Conservation (phyloP, 2,888 invertebrate species). For the Drosophila putrida region DNA sequence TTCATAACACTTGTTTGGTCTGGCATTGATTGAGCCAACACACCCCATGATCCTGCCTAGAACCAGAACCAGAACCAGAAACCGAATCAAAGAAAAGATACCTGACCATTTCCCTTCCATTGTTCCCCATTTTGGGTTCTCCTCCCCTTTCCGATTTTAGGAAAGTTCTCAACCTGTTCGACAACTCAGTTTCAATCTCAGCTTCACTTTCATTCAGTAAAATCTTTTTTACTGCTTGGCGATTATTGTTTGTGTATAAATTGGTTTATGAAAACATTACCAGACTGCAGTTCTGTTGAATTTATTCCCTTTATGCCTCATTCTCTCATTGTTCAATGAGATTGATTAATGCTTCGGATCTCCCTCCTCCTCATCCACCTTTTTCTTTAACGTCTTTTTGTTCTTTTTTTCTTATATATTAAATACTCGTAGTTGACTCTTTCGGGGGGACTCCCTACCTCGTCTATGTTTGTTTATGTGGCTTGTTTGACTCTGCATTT, state of each 20-base stretch:
- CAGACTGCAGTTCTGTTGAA: slow-evolving; percentile 62
- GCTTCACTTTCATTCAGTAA: slow-evolving; percentile 75
- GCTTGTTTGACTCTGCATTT: slow-evolving; percentile 49
- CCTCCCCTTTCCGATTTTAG: neutral
- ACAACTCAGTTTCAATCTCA: slow-evolving; percentile 13
- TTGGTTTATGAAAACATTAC: slow-evolving; percentile 72
- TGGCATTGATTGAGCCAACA: slow-evolving; percentile 82
- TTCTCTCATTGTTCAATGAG: slow-evolving; percentile 58
- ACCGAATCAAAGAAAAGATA: slow-evolving; percentile 19
- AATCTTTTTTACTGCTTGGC: slow-evolving; percentile 37
- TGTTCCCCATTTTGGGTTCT: slow-evolving; percentile 31
- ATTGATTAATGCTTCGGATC: slow-evolving; percentile 66
- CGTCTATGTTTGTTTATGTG: slow-evolving; percentile 49
- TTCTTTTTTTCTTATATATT: slow-evolving; percentile 7
- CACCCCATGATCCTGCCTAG: slow-evolving; percentile 73
- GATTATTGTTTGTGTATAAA: slow-evolving; percentile 64
- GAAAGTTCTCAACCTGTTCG: slow-evolving; percentile 40
- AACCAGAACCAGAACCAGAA: slow-evolving; percentile 17
- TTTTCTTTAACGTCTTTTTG: slow-evolving; percentile 2
- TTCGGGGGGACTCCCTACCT: slow-evolving; percentile 12
- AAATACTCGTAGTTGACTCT: slow-evolving; percentile 52
- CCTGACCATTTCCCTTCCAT: slow-evolving; percentile 51
- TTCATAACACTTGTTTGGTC: slow-evolving; percentile 78
- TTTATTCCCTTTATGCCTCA: slow-evolving; percentile 36
- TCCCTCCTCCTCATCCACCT: slow-evolving; percentile 12